These are phyloP conservation scores for Phalloptychus januarius DNA, from an alignment of 2,797 vertebrate genomes.

Conservation along the genomic window DNA sequence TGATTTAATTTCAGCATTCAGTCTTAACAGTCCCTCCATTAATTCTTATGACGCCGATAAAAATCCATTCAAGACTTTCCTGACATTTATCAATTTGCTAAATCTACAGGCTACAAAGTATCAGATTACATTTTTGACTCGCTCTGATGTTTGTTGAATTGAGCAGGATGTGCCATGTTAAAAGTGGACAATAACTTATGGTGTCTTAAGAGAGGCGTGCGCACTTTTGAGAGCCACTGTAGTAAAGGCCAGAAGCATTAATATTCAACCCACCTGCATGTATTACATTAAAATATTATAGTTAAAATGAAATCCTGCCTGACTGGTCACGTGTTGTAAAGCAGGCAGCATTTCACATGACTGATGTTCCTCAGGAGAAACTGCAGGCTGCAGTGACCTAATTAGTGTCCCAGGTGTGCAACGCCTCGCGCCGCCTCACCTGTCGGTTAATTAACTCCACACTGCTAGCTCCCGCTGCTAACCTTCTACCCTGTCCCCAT, in stretches of 20 bases:
- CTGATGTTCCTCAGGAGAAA: slow-evolving; percentile 37
- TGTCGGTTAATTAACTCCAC: slow-evolving; percentile 63
- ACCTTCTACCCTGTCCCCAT: slow-evolving; percentile 37
- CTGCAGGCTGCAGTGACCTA: slow-evolving; percentile 41
- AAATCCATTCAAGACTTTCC: background rate
- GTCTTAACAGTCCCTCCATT: background rate
- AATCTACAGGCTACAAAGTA: background rate
- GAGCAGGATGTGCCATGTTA: background rate
- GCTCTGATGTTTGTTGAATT: background rate
- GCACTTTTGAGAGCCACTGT: background rate
- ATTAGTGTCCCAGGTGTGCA: slow-evolving; percentile 68
- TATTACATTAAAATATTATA: background rate
- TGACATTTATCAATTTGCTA: background rate
- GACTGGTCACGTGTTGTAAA: background rate
- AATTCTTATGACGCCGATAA: background rate
- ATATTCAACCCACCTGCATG: background rate
- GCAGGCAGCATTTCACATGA: slow-evolving; percentile 11
- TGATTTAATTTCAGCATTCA: background rate
- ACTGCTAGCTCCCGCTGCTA: slow-evolving; percentile 58
- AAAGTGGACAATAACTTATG: background rate
- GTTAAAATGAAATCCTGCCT: background rate
- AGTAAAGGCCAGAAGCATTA: background rate
- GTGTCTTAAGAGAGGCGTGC: background rate
- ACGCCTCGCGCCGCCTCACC: slow-evolving; percentile 57
- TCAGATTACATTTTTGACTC: background rate